Conservation (phyloP, 1,140 invertebrate species). For the Camponotus pennsylvanicus region DNA sequence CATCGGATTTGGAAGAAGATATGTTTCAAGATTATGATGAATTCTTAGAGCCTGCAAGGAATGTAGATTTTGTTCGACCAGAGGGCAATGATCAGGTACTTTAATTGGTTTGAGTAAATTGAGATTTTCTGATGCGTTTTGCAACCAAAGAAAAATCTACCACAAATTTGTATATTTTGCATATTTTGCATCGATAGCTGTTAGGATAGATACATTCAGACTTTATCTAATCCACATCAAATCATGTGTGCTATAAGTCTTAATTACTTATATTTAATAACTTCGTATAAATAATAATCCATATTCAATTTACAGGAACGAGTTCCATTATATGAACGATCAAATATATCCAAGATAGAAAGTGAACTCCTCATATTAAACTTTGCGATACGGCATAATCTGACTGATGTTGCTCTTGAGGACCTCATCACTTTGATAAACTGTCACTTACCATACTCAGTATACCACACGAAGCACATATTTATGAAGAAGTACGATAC, state of each 20-base stretch:
- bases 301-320: not conserved
- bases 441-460: no score
- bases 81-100: not conserved
- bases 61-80: conserved; percentile 1
- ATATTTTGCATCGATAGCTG: conserved; percentile 6
- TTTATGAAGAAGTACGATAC: no score
- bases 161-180: not conserved
- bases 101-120: conserved; percentile 8
- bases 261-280: no score
- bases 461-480: no score
- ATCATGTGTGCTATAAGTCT: no score
- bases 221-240: no score
- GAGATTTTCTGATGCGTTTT: not conserved
- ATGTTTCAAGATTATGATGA: conserved; percentile 16
- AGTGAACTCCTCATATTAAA: no score
- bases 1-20: not conserved
- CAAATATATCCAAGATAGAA: not conserved
- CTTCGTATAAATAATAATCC: no score
- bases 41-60: not conserved
- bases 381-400: no score
- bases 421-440: no score
- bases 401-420: no score
- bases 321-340: conserved; percentile 7
- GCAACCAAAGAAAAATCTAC: not conserved
- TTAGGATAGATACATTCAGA: not conserved